Evolutionary conservation across 2,797 vertebrate species (phyloP).

Genomic region (Gymnocypris eckloni): DNA sequence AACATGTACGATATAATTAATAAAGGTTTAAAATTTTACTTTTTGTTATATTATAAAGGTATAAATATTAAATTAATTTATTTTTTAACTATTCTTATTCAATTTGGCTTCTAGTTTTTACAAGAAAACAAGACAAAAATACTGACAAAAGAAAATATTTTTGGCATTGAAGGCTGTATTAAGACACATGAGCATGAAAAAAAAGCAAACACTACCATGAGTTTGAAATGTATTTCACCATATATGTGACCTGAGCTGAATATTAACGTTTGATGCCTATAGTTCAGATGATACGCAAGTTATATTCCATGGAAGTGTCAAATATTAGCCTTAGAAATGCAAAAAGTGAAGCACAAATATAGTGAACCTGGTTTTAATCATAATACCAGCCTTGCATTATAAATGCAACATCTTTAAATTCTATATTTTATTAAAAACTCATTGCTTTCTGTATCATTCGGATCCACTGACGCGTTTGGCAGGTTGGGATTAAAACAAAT

Average conservation of each 20-base stretch:
- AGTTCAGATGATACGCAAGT: neutral
- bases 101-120: neutral
- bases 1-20: neutral
- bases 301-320: neutral
- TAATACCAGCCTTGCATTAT: constrained; percentile 15
- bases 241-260: constrained; percentile 3
- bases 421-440: neutral
- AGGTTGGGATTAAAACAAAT: neutral
- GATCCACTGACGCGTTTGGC: neutral
- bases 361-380: constrained; percentile 8
- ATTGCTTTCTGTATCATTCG: neutral
- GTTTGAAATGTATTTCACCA: neutral
- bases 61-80: neutral
- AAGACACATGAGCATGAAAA: neutral
- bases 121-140: neutral
- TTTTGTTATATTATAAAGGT: neutral
- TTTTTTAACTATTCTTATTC: neutral
- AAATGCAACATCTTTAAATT: neutral
- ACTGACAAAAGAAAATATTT: neutral
- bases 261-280: constrained; percentile 13
- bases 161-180: too few species aligned
- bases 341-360: constrained; percentile 28
- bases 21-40: neutral
- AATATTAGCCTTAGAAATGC: constrained; percentile 14
- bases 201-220: neutral